These are phyloP conservation scores for Eunapius fragilis DNA, from an alignment of 37 sponge, comb jelly and placozoan species.

Conservation along the genomic window DNA sequence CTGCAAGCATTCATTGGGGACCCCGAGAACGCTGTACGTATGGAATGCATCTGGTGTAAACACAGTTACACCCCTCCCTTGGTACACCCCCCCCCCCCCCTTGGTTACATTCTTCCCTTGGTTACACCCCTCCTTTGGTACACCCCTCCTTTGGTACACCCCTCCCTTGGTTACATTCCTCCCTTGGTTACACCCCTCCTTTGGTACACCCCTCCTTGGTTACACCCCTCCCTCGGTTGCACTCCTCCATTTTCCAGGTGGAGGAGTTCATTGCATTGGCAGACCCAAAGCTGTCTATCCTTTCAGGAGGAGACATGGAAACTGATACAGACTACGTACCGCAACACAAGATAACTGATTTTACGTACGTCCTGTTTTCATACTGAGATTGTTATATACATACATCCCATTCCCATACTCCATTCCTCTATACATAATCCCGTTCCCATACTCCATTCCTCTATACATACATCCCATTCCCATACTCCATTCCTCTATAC, in stretches of 20 bases:
- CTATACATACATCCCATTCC: too few relatives aligned
- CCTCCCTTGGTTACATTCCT: not conserved
- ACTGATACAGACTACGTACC: slow-evolving; percentile 60
- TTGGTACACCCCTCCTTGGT: not conserved
- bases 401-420: not conserved
- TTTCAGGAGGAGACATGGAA: slow-evolving; percentile 31
- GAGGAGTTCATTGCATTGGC: slow-evolving; percentile 91
- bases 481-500: too few relatives aligned
- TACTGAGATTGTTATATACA: not conserved
- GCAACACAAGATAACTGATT: slow-evolving; percentile 81
- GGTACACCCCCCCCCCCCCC: not conserved
- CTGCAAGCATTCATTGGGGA: slow-evolving; percentile 79
- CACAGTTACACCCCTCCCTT: not conserved
- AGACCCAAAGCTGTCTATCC: slow-evolving; percentile 70
- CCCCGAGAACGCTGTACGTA: slow-evolving; percentile 81
- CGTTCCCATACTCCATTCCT: not conserved
- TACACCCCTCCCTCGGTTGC: not conserved
- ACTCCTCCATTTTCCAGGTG: slow-evolving; percentile 20
- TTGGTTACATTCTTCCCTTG: not conserved
- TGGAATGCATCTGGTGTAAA: not conserved
- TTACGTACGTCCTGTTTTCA: slow-evolving; percentile 49
- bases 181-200: not conserved
- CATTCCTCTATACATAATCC: not conserved
- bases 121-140: not conserved
- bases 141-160: not conserved